A percentile compares a stretch with the other conserved stretches of the same genome.
These are phyloP conservation scores for Lophochroa leadbeateri DNA, from an alignment of 2,113 vertebrate genomes.

Conservation along the genomic window DNA sequence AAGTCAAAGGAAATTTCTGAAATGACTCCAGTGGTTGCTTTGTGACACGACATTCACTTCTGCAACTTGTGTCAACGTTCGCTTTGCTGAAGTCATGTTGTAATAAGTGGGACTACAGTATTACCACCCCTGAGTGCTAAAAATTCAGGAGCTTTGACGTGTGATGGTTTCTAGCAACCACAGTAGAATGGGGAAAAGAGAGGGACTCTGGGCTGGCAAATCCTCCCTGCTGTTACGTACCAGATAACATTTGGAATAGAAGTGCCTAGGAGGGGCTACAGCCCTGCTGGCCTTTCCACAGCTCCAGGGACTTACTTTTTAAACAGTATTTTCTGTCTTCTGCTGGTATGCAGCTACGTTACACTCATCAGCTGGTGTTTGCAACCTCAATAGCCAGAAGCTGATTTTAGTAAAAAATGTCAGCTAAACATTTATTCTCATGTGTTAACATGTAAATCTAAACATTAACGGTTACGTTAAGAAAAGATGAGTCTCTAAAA, in stretches of 20 bases:
- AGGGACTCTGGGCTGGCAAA: background rate
- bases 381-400: background rate
- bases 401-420: background rate
- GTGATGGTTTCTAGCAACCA: background rate
- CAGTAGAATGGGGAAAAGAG: background rate
- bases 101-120: background rate
- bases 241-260: background rate
- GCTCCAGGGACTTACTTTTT: background rate
- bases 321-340: background rate
- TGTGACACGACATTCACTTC: background rate
- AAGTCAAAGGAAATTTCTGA: conserved; percentile 32
- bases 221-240: background rate
- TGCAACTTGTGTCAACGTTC: background rate
- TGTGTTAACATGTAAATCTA: background rate
- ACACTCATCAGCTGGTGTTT: background rate
- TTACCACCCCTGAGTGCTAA: background rate
- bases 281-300: background rate
- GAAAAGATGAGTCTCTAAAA: background rate
- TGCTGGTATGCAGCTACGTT: background rate
- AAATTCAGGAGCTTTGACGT: background rate
- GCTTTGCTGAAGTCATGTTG: background rate
- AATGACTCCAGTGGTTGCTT: background rate
- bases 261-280: background rate
- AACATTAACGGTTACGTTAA: background rate
- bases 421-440: background rate